Conservation (phyloP, 1,140 invertebrate species). For the Hydropsyche tenuis region DNA sequence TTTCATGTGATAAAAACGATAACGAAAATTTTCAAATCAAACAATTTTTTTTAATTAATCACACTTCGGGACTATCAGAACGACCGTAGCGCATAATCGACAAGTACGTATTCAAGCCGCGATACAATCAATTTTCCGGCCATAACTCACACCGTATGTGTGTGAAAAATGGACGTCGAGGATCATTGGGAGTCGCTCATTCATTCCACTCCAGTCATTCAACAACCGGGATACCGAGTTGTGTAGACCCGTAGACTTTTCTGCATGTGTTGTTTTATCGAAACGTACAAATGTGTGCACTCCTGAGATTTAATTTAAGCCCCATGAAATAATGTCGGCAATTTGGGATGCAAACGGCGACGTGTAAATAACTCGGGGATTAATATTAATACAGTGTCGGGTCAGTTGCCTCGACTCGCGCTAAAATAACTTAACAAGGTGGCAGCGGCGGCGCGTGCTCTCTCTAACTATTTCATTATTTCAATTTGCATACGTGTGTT, state of each 20-base stretch:
- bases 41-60: too few relatives aligned
- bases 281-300: not conserved
- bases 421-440: constrained; percentile 43
- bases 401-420: constrained; percentile 42
- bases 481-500: not conserved
- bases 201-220: too few relatives aligned
- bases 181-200: too few relatives aligned
- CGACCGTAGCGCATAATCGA: not conserved
- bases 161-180: not conserved
- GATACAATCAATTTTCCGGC: constrained; percentile 14
- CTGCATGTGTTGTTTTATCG: not conserved
- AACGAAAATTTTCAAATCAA: too few relatives aligned
- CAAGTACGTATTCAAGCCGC: constrained; percentile 5
- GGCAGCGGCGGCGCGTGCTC: constrained; percentile 24
- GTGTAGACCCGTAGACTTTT: too few relatives aligned
- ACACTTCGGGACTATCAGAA: too few relatives aligned
- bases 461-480: not conserved
- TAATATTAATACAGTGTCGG: constrained; percentile 48
- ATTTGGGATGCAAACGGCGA: constrained; percentile 43
- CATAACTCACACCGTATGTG: constrained; percentile 16
- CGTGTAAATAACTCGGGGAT: constrained; percentile 46
- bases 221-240: too few relatives aligned
- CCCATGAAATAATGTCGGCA: constrained; percentile 40
- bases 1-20: too few relatives aligned
- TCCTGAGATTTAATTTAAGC: constrained; percentile 31